Percentiles rank a stretch among this genome's conserved stretches.
Conservation (phyloP, 2,797 vertebrate genomes). For the Malacoraja senta region DNA sequence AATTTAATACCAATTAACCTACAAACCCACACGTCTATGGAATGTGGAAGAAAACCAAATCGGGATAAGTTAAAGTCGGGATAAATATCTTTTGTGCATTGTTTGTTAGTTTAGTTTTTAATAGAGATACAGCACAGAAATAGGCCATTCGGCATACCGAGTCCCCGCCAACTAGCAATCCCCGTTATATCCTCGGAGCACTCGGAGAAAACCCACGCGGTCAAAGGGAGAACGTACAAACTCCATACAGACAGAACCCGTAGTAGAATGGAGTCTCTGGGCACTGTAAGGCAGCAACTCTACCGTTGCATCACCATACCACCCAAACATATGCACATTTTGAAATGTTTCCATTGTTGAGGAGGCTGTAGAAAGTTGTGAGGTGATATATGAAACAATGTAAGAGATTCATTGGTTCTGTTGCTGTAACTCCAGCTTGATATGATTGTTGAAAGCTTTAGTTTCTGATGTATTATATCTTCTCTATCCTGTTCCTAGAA, state of each 20-base stretch:
- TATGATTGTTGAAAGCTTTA: not conserved
- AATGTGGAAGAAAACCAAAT: too few relatives aligned
- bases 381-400: not conserved
- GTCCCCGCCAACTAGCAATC: too few relatives aligned
- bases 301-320: too few relatives aligned
- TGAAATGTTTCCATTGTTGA: not conserved
- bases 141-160: too few relatives aligned
- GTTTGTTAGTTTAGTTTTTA: not conserved
- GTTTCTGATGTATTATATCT: not conserved
- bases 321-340: not conserved
- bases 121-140: not conserved
- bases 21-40: too few relatives aligned
- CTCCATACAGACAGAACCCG: too few relatives aligned
- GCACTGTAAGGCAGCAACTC: too few relatives aligned
- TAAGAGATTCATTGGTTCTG: not conserved
- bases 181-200: too few relatives aligned
- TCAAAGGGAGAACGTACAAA: too few relatives aligned
- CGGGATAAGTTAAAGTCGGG: not conserved
- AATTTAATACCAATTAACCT: too few relatives aligned
- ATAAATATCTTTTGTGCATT: not conserved
- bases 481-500: not conserved
- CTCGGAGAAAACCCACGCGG: too few relatives aligned
- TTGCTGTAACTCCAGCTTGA: not conserved
- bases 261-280: too few relatives aligned
- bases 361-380: not conserved